These are phyloP conservation scores for Saturnia japonica DNA, from an alignment of 2,888 invertebrate genomes.

Conservation along the genomic window DNA sequence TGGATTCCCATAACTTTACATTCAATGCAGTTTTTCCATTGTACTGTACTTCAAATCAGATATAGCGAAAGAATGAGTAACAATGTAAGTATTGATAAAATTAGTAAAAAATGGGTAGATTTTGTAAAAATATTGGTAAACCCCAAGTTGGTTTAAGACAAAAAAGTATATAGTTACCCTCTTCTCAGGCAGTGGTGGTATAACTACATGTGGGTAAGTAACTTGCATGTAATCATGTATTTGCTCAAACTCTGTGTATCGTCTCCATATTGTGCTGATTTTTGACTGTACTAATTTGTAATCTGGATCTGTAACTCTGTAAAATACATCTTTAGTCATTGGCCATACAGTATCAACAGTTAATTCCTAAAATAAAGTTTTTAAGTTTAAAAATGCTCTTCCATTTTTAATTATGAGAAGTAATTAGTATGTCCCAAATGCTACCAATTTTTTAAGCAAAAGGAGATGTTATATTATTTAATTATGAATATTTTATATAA, in stretches of 20 bases:
- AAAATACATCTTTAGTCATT: slow-evolving; percentile 35
- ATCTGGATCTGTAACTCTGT: slow-evolving; percentile 85
- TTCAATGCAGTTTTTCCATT: background rate
- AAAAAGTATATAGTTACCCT: slow-evolving; percentile 75
- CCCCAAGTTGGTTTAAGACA: no score
- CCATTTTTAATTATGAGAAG: no score
- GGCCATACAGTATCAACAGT: background rate
- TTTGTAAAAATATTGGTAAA: no score
- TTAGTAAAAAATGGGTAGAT: no score
- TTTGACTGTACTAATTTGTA: slow-evolving; percentile 83
- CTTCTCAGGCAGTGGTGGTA: slow-evolving; percentile 92
- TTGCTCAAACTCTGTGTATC: slow-evolving; percentile 93
- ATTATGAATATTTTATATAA: no score
- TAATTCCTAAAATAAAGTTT: background rate
- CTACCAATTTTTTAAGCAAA: no score
- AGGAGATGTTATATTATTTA: no score
- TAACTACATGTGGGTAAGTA: slow-evolving; percentile 89
- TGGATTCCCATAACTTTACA: background rate
- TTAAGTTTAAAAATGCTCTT: no score
- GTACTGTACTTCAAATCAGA: no score
- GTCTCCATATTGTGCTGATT: slow-evolving; percentile 87
- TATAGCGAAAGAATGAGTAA: no score
- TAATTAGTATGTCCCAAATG: no score
- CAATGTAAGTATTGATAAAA: no score
- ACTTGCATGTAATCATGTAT: slow-evolving; percentile 89